phyloP scores from a whole-genome alignment of 2,113 vertebrate species.

The Vicugna pacos region DNA sequence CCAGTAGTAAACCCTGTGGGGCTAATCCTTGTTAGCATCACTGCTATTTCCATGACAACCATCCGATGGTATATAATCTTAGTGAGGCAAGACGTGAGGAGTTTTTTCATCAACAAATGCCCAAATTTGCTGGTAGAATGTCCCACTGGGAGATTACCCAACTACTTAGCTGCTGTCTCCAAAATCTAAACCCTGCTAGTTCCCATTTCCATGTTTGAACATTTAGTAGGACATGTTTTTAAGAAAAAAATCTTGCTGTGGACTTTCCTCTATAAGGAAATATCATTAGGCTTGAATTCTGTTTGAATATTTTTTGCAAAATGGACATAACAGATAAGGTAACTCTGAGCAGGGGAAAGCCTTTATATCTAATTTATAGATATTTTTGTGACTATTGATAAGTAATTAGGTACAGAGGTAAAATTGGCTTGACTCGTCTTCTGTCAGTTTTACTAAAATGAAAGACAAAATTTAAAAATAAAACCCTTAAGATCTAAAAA shows the following conservation, averaged over 20 bases:
- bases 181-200: slow-evolving; percentile 63
- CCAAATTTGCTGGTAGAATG: slow-evolving; percentile 70
- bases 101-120: slow-evolving; percentile 82
- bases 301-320: not conserved
- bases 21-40: slow-evolving; percentile 80
- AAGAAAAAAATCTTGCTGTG: not conserved
- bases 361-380: not conserved
- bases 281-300: not conserved
- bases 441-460: not conserved
- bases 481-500: slow-evolving; percentile 52
- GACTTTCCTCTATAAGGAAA: slow-evolving; percentile 40
- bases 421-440: not conserved
- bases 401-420: not conserved
- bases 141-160: slow-evolving; percentile 65
- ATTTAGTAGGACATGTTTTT: slow-evolving; percentile 43
- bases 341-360: not conserved
- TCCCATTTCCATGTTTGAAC: slow-evolving; percentile 34
- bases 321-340: not conserved
- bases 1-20: slow-evolving; percentile 70
- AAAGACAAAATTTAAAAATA: not conserved
- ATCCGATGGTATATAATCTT: slow-evolving; percentile 81
- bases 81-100: slow-evolving; percentile 78
- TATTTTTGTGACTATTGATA: slow-evolving; percentile 7
- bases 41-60: slow-evolving; percentile 81
- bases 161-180: slow-evolving; percentile 49